A percentile compares a stretch with the other conserved stretches of the same genome.
Evolutionary conservation across 2,888 invertebrate species (phyloP).

Genomic region (Thera obeliscata): DNA sequence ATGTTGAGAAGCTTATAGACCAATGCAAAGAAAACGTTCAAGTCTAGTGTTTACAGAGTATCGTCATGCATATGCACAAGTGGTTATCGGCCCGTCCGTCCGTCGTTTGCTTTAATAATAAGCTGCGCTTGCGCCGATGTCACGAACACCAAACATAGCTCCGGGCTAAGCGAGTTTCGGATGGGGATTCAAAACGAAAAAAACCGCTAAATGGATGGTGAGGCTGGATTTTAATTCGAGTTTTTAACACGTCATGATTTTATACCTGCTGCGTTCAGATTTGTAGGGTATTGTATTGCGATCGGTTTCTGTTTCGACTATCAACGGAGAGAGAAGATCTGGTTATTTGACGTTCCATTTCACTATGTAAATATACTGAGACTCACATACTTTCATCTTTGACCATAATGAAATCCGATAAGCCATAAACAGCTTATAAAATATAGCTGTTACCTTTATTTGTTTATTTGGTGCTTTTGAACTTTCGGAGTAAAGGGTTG

Average conservation of each 20-base stretch:
- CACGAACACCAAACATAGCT: conserved; percentile 79
- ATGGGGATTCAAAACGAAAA: conserved; percentile 57
- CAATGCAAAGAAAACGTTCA: conserved; percentile 45
- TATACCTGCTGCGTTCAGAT: conserved; percentile 20
- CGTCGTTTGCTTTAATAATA: conserved; percentile 81
- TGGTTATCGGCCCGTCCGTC: conserved; percentile 75
- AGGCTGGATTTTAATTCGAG: conserved; percentile 30
- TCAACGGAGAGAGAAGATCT: not conserved
- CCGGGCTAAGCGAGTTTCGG: conserved; percentile 55
- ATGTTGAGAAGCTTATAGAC: conserved; percentile 13
- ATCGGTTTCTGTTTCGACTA: conserved; percentile 4
- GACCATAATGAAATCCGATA: conserved; percentile 50
- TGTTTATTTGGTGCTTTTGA: conserved; percentile 63
- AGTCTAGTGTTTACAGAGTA: conserved; percentile 75
- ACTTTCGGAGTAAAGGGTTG: conserved; percentile 57
- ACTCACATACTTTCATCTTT: conserved; percentile 22
- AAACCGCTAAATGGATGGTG: conserved; percentile 54
- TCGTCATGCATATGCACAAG: conserved; percentile 76
- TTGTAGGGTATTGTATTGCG: not conserved
- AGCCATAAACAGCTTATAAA: conserved; percentile 42
- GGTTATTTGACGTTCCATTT: conserved; percentile 7
- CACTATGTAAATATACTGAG: conserved; percentile 23
- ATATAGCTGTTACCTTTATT: conserved; percentile 53
- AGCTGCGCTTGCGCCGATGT: conserved; percentile 72
- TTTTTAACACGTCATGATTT: conserved; percentile 34